These are phyloP conservation scores for Papilio dardanus DNA, from an alignment of 1,140 invertebrate genomes.

Conservation along the genomic window DNA sequence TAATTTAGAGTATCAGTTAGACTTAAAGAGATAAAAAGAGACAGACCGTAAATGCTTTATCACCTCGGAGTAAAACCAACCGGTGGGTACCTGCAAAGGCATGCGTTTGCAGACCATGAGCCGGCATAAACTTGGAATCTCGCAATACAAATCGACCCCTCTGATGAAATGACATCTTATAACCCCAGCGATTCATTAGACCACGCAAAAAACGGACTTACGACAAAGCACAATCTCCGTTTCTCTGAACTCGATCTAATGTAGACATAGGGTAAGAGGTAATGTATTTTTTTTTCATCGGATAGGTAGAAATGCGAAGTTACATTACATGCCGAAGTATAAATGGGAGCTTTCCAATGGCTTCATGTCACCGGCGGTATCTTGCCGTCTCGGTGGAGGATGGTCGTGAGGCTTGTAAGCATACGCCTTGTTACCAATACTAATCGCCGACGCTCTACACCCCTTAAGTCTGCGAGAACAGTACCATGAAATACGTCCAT, in stretches of 20 bases:
- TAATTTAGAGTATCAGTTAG: no score
- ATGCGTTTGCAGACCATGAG: not conserved
- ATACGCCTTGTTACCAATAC: conserved; percentile 56
- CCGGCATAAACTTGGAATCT: not conserved
- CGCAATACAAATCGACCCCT: not conserved
- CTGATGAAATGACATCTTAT: not conserved
- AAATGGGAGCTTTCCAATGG: conserved; percentile 14
- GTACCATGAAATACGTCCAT: conserved; percentile 74
- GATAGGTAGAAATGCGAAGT: not conserved
- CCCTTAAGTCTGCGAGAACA: conserved; percentile 73
- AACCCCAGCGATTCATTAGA: no score
- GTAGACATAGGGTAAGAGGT: no score
- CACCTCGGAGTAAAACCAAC: no score
- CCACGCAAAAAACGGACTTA: no score
- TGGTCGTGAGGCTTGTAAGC: conserved; percentile 68
- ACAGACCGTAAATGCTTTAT: no score
- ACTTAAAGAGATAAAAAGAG: no score
- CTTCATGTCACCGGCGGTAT: conserved; percentile 6
- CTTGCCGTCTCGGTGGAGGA: conserved; percentile 57
- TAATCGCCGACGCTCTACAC: conserved; percentile 69
- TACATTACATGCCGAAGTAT: conserved; percentile 23
- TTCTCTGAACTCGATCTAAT: no score
- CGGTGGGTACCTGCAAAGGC: not conserved
- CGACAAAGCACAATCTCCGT: no score
- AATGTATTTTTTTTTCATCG: not conserved